Evolutionary conservation across 2,113 vertebrate genomes (phyloP).

Genomic region (Craseonycteris thonglongyai): DNA sequence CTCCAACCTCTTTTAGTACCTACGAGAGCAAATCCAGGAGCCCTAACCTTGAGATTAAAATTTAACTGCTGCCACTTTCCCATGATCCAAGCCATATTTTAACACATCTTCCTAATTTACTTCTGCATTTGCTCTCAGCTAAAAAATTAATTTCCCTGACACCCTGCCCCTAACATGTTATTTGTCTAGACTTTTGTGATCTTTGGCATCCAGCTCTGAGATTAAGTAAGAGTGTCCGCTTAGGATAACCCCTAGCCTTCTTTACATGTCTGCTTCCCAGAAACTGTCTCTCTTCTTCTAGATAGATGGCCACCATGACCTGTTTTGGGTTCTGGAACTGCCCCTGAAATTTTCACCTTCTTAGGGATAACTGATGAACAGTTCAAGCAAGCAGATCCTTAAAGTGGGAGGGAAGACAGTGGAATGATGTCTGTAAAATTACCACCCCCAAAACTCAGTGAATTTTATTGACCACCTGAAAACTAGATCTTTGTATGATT

Average conservation of each 20-base stretch:
- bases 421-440: not conserved
- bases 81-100: not conserved
- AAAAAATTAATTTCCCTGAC: not conserved
- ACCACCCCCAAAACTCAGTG: not conserved
- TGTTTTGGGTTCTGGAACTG: not conserved
- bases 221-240: not conserved
- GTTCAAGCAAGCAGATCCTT: not conserved
- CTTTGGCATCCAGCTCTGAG: not conserved
- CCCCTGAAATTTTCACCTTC: not conserved
- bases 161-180: not conserved
- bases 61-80: not conserved
- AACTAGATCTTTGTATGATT: not conserved
- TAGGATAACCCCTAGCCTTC: not conserved
- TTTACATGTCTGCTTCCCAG: not conserved
- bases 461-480: not conserved
- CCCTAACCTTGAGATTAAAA: not conserved
- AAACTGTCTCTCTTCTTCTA: not conserved
- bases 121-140: not conserved
- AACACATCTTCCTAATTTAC: not conserved
- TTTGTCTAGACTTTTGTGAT: not conserved
- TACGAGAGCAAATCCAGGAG: not conserved
- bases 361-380: not conserved
- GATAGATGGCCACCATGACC: not conserved
- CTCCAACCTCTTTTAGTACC: not conserved
- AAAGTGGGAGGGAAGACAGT: not conserved